Base-by-base conservation (phyloP, 2,797 vertebrate genomes). In the Halcyon smyrnensis region DNA sequence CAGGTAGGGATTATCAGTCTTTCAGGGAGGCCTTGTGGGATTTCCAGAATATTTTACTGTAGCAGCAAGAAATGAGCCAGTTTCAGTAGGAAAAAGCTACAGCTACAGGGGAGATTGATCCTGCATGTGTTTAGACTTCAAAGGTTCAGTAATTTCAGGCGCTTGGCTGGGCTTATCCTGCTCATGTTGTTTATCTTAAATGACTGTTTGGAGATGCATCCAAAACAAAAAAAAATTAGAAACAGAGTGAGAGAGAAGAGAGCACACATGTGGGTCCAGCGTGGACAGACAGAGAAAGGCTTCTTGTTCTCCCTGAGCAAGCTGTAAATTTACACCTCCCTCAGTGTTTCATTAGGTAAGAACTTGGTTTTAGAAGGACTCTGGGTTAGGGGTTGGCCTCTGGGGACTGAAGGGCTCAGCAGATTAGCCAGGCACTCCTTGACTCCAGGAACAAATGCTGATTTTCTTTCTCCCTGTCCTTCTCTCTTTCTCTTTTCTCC, bases 141-240 rank as follows among this genome's bases (percentile, higher is more conserved):
- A 71, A 93, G 78, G 65, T 88, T 97, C 91, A 57, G 59, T 23
- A 69, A 90, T 80, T 91, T 90, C 76, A 65, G 84, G 51, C 79
- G 51, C 93, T 91, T 95, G 92, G 87, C 71, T 6, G 25, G 48
- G 71, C 84, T 94, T 87, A 53, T 71, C 78, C 73, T 82, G 51
- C 84, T 90, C 24, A 0, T 50, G 65, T 60, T 93, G 91, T 97
- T 97, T 95, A 96, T 90, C 92, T 90, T 93, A 94, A 94, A 39
- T 63, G 84, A 95, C 56, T 88, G 84, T 96, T 94, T 92, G 80
- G 91, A 95, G 93, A 75, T 45, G 62, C 86, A 93, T 95, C 95
- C 92, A 97, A 91, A 95, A 90, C 90, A 91, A 87, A 81, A 88
- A 87, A 87, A 94, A 91, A 69, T 53, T 65, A 82, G 57, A 77